These are phyloP conservation scores for Cololabis saira DNA, from an alignment of 2,113 vertebrate species.

Conservation along the genomic window DNA sequence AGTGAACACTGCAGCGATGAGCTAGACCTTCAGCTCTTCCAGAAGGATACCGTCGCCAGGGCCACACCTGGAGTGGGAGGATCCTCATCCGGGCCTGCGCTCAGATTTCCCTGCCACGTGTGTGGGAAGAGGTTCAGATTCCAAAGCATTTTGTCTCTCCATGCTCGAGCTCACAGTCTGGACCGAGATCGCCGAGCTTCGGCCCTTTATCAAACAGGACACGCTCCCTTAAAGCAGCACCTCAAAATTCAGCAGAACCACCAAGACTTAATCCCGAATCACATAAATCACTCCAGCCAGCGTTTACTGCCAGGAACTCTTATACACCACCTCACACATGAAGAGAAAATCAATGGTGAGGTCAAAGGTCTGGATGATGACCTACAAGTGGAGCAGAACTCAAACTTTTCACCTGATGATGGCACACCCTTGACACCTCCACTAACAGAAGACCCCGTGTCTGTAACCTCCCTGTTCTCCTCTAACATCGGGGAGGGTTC, in stretches of 20 bases:
- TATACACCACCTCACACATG: slow-evolving; percentile 66
- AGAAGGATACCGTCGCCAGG: slow-evolving; percentile 79
- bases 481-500: slow-evolving; percentile 40
- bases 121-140: slow-evolving; percentile 94
- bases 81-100: slow-evolving; percentile 66
- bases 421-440: slow-evolving; percentile 77
- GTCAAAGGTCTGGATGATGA: slow-evolving; percentile 58
- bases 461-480: slow-evolving; percentile 69
- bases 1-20: slow-evolving; percentile 83
- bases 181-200: slow-evolving; percentile 80
- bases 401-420: slow-evolving; percentile 68
- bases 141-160: slow-evolving; percentile 93
- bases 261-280: slow-evolving; percentile 55
- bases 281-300: slow-evolving; percentile 59
- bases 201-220: slow-evolving; percentile 62
- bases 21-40: slow-evolving; percentile 90
- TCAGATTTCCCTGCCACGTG: slow-evolving; percentile 88
- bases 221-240: slow-evolving; percentile 70
- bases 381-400: slow-evolving; percentile 62
- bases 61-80: slow-evolving; percentile 59
- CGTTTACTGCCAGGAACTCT: slow-evolving; percentile 52
- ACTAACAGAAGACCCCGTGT: slow-evolving; percentile 75
- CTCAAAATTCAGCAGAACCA: slow-evolving; percentile 76
- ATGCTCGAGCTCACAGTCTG: slow-evolving; percentile 88
- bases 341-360: slow-evolving; percentile 56